phyloP scores from a whole-genome alignment of 2,888 invertebrate species.

The Cacoxenus indagator region DNA sequence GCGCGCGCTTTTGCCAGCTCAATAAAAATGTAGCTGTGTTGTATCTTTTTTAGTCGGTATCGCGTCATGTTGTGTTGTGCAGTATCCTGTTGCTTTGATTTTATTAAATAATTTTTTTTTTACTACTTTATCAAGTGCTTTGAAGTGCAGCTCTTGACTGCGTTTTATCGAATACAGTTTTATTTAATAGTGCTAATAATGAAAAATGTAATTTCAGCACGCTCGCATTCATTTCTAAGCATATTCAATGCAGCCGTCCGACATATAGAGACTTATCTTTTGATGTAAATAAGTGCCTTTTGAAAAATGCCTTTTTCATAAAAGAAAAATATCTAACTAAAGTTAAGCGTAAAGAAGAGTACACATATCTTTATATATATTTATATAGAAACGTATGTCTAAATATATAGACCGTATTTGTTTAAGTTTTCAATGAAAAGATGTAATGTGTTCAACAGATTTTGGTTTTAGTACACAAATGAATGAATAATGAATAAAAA shows the following conservation, averaged over 20 bases:
- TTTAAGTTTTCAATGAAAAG: neutral
- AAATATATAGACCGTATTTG: conserved; percentile 29
- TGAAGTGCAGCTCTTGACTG: too few relatives aligned
- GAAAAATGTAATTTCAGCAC: conserved; percentile 17
- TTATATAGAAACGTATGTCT: too few relatives aligned
- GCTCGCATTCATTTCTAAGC: conserved; percentile 30
- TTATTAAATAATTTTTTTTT: neutral
- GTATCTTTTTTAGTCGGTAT: conserved; percentile 38
- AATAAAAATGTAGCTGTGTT: conserved; percentile 23
- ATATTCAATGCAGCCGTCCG: conserved; percentile 46
- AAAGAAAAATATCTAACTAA: neutral
- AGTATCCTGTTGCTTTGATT: neutral
- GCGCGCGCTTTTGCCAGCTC: conserved; percentile 2
- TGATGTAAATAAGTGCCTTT: conserved; percentile 34
- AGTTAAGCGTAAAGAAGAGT: neutral
- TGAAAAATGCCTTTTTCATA: conserved; percentile 39
- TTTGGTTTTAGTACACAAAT: neutral
- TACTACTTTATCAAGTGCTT: conserved; percentile 39
- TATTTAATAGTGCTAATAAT: conserved; percentile 49
- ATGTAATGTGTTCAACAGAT: neutral
- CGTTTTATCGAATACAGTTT: too few relatives aligned
- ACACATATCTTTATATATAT: conserved; percentile 25
- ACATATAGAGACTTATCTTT: conserved; percentile 29
- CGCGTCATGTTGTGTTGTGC: conserved; percentile 20
- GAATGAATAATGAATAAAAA: neutral